Conservation (phyloP, 2,113 vertebrate species). For the Suricata suricatta region DNA sequence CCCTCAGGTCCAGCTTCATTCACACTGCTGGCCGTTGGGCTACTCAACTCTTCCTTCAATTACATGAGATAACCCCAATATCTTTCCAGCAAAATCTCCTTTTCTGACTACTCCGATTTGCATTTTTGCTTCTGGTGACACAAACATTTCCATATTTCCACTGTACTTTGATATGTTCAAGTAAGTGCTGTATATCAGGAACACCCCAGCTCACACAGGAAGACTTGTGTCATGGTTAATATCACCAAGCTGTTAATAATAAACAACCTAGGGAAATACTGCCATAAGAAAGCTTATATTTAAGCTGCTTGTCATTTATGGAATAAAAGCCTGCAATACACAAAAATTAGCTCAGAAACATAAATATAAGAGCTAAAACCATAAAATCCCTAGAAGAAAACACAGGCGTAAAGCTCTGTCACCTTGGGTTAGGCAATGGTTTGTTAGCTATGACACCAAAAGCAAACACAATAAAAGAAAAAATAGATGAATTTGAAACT, state of each 20-base stretch:
- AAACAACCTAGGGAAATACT: background rate
- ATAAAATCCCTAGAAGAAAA: background rate
- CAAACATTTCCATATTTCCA: background rate
- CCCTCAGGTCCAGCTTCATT: background rate
- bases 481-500: background rate
- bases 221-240: background rate
- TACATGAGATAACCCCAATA: background rate
- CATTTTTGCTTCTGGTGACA: background rate
- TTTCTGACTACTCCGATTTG: conserved; percentile 5
- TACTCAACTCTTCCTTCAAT: background rate
- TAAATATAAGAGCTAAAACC: background rate
- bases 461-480: background rate
- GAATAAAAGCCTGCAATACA: background rate
- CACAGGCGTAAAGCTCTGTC: background rate
- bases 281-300: background rate
- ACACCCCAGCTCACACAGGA: background rate
- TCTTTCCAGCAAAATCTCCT: background rate
- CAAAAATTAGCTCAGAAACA: background rate
- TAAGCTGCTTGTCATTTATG: background rate
- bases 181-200: background rate
- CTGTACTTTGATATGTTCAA: background rate
- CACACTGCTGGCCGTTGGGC: background rate
- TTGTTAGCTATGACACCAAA: background rate
- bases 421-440: background rate
- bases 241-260: background rate